A percentile compares a stretch with the other conserved stretches of the same genome.
phyloP scores from a whole-genome alignment of 2,888 invertebrate species.

The Leucozona laternaria region DNA sequence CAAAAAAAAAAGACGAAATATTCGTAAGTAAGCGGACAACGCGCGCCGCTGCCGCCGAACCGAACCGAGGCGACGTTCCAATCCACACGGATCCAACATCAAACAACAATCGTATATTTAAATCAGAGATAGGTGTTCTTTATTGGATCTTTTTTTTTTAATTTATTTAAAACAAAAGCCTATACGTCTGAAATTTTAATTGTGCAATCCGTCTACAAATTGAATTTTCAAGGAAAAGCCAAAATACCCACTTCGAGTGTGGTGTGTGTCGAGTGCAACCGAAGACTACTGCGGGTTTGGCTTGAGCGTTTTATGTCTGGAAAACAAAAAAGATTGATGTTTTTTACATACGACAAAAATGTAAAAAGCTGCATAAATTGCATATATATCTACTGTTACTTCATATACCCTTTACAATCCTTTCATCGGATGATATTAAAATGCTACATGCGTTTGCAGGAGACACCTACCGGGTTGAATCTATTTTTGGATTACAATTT shows the following conservation, averaged over 20 bases:
- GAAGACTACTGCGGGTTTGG: not conserved
- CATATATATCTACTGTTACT: not conserved
- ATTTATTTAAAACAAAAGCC: constrained; percentile 61
- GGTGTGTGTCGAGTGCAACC: not conserved
- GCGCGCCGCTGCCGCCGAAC: not conserved
- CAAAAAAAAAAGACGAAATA: constrained; percentile 2
- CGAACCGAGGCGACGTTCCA: not conserved
- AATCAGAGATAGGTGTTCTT: constrained; percentile 58
- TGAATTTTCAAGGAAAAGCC: constrained; percentile 50
- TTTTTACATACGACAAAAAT: constrained; percentile 25
- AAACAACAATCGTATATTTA: constrained; percentile 28
- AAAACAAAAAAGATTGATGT: constrained; percentile 35
- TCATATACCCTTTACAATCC: constrained; percentile 38
- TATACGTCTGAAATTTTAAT: constrained; percentile 43
- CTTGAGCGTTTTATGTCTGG: constrained; percentile 4
- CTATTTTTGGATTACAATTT: constrained; percentile 51
- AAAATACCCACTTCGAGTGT: constrained; percentile 22
- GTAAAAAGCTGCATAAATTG: constrained; percentile 30
- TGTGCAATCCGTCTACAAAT: constrained; percentile 41
- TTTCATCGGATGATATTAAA: constrained; percentile 37
- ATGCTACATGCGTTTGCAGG: constrained; percentile 36
- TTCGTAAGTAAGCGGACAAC: not conserved
- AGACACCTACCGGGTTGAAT: constrained; percentile 6
- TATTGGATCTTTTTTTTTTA: constrained; percentile 40
- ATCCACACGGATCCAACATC: constrained; percentile 16